A percentile compares a stretch with the other conserved stretches of the same genome.
These are phyloP conservation scores for Paramuricea clavata DNA, from an alignment of 92 coral and sea anemone species.

Conservation along the genomic window DNA sequence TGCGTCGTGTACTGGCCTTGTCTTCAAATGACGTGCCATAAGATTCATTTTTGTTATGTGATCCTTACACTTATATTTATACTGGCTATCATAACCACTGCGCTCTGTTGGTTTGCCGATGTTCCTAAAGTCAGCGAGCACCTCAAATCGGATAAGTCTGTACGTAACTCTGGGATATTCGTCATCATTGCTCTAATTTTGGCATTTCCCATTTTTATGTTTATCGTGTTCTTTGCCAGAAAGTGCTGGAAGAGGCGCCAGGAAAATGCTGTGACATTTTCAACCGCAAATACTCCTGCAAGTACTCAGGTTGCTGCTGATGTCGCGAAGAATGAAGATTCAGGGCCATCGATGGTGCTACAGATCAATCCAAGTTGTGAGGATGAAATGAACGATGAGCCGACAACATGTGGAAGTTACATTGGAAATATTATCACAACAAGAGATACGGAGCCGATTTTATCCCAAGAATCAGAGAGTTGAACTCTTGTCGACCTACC, in stretches of 20 bases:
- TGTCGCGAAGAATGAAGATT: not conserved
- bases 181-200: not conserved
- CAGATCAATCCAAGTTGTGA: not conserved
- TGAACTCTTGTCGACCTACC: not conserved
- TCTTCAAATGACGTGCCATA: not conserved
- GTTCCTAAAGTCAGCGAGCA: constrained; percentile 12
- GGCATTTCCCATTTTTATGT: not conserved
- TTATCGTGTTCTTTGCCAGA: not conserved
- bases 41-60: not conserved
- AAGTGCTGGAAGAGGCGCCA: not conserved
- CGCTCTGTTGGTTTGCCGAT: not conserved
- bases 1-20: constrained; percentile 8
- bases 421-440: not conserved
- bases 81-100: not conserved
- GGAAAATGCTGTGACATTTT: not conserved
- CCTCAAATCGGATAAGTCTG: not conserved
- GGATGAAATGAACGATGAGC: not conserved
- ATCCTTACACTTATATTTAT: not conserved
- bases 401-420: not conserved
- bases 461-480: not conserved
- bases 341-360: not conserved
- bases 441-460: not conserved
- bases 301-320: too few species aligned
- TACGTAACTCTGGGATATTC: not conserved
- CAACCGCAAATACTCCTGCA: not conserved